Evolutionary conservation across 1,140 invertebrate genomes (phyloP).

Genomic region (Lamellibrachia luymesi): DNA sequence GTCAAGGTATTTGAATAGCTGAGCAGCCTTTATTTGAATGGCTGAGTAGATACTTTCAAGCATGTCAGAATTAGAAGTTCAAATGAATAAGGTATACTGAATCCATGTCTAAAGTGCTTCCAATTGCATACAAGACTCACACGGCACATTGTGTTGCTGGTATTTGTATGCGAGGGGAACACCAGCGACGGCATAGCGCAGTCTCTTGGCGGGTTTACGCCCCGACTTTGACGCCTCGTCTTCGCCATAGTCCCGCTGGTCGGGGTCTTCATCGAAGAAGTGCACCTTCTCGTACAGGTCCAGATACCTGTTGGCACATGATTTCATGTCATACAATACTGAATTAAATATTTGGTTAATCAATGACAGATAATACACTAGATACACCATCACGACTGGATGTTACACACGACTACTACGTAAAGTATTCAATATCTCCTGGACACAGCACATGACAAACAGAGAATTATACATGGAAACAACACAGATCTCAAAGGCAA

Average conservation of each 20-base stretch:
- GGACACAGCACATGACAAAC: too few species aligned
- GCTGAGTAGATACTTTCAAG: background rate
- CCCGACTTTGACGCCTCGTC: slow-evolving; percentile 64
- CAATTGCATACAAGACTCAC: slow-evolving; percentile 54
- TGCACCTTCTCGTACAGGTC: slow-evolving; percentile 83
- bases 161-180: slow-evolving; percentile 81
- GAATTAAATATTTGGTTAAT: too few species aligned
- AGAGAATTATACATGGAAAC: too few species aligned
- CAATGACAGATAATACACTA: too few species aligned
- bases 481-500: too few species aligned
- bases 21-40: background rate
- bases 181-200: slow-evolving; percentile 20
- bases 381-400: too few species aligned
- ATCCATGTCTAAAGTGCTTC: too few species aligned
- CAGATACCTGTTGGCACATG: slow-evolving; percentile 65
- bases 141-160: slow-evolving; percentile 76
- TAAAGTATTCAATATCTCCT: too few species aligned
- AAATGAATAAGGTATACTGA: background rate
- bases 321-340: background rate
- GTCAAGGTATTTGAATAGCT: too few species aligned
- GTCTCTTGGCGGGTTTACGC: slow-evolving; percentile 27
- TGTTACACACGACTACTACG: too few species aligned
- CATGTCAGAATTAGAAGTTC: background rate
- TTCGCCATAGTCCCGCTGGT: slow-evolving; percentile 64
- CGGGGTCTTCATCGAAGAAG: slow-evolving; percentile 75